Conservation (phyloP, 2,113 vertebrate species). For the Oreochromis niloticus region DNA sequence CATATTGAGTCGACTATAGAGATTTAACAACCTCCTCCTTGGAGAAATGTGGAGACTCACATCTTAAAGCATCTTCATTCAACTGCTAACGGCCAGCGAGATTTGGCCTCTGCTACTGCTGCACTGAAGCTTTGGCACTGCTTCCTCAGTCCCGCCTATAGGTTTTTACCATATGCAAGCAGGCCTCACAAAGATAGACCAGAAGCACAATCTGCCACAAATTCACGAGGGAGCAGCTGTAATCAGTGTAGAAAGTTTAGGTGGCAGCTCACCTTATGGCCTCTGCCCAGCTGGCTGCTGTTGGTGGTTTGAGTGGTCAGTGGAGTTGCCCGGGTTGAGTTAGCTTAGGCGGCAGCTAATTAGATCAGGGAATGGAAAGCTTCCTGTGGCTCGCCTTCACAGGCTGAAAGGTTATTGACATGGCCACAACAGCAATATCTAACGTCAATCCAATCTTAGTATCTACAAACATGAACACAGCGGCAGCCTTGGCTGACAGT, state of each 20-base stretch:
- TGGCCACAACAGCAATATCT: slow-evolving; percentile 47
- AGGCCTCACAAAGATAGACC: not conserved
- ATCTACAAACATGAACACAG: slow-evolving; percentile 17
- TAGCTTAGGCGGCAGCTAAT: slow-evolving; percentile 51
- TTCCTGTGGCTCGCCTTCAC: slow-evolving; percentile 17
- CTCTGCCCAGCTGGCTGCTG: slow-evolving; percentile 40
- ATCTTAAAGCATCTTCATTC: slow-evolving; percentile 11
- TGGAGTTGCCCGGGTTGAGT: slow-evolving; percentile 30
- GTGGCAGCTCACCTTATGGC: slow-evolving; percentile 49
- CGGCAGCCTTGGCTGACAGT: not conserved
- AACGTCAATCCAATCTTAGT: slow-evolving; percentile 39
- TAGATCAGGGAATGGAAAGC: slow-evolving; percentile 54
- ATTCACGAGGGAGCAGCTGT: slow-evolving; percentile 58
- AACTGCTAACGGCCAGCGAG: not conserved
- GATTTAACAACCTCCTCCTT: not conserved
- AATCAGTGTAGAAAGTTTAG: slow-evolving; percentile 70
- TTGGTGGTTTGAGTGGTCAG: slow-evolving; percentile 32
- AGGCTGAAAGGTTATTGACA: slow-evolving; percentile 60
- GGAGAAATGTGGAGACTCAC: slow-evolving; percentile 8
- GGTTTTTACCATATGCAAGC: slow-evolving; percentile 37
- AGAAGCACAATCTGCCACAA: slow-evolving; percentile 32
- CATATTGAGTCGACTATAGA: slow-evolving; percentile 18
- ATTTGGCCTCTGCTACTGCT: not conserved
- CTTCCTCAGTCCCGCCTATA: not conserved
- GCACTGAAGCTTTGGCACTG: not conserved